Conservation (phyloP, 2,113 vertebrate species). For the Suncus etruscus region DNA sequence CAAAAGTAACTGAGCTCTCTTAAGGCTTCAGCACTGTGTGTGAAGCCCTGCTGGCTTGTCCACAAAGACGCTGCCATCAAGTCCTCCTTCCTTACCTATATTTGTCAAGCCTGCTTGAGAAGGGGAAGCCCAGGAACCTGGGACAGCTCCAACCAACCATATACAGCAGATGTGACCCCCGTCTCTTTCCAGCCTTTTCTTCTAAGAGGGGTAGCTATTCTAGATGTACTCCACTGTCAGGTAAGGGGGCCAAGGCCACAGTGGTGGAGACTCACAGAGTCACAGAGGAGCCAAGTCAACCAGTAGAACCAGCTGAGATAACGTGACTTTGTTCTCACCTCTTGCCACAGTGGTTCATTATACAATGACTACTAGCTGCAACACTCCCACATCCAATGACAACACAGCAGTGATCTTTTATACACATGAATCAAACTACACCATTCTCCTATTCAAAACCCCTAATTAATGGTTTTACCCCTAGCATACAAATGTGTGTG, state of each 20-base stretch:
- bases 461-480: background rate
- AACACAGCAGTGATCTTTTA: background rate
- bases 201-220: background rate
- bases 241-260: background rate
- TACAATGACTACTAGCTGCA: background rate
- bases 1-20: no score
- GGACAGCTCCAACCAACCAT: background rate
- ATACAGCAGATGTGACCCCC: background rate
- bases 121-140: background rate
- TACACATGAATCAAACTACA: background rate
- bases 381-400: background rate
- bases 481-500: background rate
- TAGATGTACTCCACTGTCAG: background rate
- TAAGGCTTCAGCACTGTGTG: accelerated
- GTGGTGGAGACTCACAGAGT: background rate
- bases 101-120: background rate
- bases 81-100: background rate
- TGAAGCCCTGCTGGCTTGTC: no score
- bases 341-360: background rate
- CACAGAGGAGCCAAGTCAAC: background rate
- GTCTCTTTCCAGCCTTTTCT: background rate
- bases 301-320: background rate
- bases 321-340: background rate
- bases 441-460: background rate
- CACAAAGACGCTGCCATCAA: no score